phyloP scores from a whole-genome alignment of 2,888 invertebrate genomes.

The Agrotis ipsilon region DNA sequence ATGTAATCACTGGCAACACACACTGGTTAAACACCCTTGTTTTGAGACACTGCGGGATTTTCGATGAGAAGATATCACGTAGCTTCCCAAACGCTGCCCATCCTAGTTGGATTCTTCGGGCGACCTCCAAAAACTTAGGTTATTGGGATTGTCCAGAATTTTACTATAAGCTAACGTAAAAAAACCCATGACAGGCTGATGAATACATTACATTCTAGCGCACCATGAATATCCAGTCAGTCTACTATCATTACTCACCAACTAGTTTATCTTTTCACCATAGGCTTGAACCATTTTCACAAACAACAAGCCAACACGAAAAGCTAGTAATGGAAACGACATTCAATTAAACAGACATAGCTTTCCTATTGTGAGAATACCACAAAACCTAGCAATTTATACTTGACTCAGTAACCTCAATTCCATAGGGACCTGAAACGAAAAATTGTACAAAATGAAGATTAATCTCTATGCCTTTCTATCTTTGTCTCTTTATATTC shows the following conservation, averaged over 20 bases:
- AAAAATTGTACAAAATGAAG: constrained; percentile 58
- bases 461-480: constrained; percentile 53
- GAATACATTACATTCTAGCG: no score
- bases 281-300: background rate
- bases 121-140: no score
- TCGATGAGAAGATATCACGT: no score
- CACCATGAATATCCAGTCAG: background rate
- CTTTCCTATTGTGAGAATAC: constrained; percentile 23
- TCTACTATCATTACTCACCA: background rate
- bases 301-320: background rate
- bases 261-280: background rate
- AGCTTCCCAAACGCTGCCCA: no score
- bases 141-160: no score
- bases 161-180: no score
- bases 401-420: constrained; percentile 54
- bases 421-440: constrained; percentile 44
- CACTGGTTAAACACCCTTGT: no score
- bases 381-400: constrained; percentile 50
- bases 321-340: constrained; percentile 11
- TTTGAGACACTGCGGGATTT: no score
- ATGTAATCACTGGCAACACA: no score
- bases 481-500: constrained; percentile 54
- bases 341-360: constrained; percentile 11
- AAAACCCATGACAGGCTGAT: no score
- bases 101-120: no score